Evolutionary conservation across 2,113 vertebrate genomes (phyloP), one percentile per base, ranked within the genome.

Genomic region (Electrona antarctica): DNA sequence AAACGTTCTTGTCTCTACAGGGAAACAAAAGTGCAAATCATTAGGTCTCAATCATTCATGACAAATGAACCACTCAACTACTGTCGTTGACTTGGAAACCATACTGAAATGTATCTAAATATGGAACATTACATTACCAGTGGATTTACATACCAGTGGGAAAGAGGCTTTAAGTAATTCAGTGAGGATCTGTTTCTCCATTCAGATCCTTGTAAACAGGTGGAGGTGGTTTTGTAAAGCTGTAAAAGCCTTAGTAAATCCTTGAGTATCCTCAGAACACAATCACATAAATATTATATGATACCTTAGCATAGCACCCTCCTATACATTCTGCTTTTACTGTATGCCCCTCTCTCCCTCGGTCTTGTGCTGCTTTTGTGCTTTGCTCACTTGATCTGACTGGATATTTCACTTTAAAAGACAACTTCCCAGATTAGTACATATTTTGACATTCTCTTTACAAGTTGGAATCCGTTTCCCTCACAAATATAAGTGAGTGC

Each of bases 251-350:
- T 3, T 67, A 33, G 63, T 59, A 58, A 74, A 70, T 77, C 75
- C 68, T 10, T 46, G 11, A 41, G 33, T 7, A 5, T 52, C 73
- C 79, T 60, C 7, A 64, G 57, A 29, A 56, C 74, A 64, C 61
- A 71, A 33, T 50, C 3, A 58, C 55, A n/a, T 46, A 79, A 80
- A 84, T 56, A 61, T 67, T 67, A 64, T 15, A 68, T 60, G 61
- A 71, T 66, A 76, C 15, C 62, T 21, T 21, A 56, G 57, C 21
- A 49, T 41, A 3, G 74, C 55, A 10, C 5, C 33, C 64, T 81
- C 57, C 50, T 5, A 15, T 5, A 15, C 11, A 52, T 33, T 62
- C 14, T 69, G 52, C 7, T 41, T 12, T 15, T 60, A 52, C 47
- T 52, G 45, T 6, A 7, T 64, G 3, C 60, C 67, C 50, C 47